A percentile compares a stretch with the other conserved stretches of the same genome.
Evolutionary conservation across 2,113 vertebrate species (phyloP).

Genomic region (Noctilio leporinus): DNA sequence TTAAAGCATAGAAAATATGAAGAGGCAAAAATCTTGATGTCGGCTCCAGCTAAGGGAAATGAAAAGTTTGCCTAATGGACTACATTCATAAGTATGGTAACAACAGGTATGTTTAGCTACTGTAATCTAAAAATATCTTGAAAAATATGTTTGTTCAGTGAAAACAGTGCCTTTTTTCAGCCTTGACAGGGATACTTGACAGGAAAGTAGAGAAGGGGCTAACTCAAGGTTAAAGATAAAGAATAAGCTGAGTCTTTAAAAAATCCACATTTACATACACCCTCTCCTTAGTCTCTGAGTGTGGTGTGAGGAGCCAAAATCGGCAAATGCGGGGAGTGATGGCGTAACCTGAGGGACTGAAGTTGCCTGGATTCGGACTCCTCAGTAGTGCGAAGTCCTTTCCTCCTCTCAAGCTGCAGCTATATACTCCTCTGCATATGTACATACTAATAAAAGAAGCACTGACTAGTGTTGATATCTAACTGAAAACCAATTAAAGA

Average conservation of each 20-base stretch:
- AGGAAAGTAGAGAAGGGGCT: not conserved
- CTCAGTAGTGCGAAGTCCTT: not conserved
- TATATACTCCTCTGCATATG: conserved; percentile 5
- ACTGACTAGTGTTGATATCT: not conserved
- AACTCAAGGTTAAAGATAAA: not conserved
- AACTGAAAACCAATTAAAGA: conserved; percentile 44
- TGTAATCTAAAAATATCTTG: not conserved
- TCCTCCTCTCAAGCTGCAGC: not conserved
- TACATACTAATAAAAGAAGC: conserved; percentile 52
- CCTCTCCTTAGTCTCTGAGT: not conserved
- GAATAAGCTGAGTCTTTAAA: not conserved
- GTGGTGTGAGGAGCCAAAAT: not conserved
- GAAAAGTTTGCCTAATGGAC: not conserved
- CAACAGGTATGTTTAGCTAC: not conserved
- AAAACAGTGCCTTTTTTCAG: not conserved
- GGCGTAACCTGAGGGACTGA: not conserved
- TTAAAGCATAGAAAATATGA: not conserved
- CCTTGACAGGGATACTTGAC: not conserved
- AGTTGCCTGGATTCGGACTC: not conserved
- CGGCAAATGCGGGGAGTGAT: not conserved
- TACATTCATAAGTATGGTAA: not conserved
- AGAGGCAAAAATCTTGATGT: not conserved
- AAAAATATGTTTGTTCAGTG: not conserved
- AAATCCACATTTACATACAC: not conserved
- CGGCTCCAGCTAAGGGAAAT: not conserved